Conservation (phyloP, 2,888 invertebrate genomes). For the Pogonocherus hispidulus region DNA sequence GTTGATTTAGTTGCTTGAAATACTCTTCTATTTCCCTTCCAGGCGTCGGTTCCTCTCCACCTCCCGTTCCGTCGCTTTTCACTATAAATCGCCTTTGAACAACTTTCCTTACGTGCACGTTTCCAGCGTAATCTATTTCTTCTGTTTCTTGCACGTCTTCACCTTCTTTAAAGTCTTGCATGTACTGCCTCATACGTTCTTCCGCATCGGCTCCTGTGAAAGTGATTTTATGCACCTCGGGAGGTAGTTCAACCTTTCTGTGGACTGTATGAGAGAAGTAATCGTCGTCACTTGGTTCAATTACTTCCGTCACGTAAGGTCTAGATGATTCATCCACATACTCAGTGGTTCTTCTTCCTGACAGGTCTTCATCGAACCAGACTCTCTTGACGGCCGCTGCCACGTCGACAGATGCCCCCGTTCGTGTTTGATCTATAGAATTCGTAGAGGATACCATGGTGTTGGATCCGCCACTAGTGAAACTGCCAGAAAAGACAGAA, state of each 20-base stretch:
- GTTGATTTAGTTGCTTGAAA: constrained; percentile 54
- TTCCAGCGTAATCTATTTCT: constrained; percentile 71
- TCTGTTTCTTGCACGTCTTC: constrained; percentile 71
- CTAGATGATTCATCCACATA: constrained; percentile 62
- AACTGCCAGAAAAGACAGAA: constrained; percentile 88
- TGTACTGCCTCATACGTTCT: constrained; percentile 69
- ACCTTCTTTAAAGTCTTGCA: constrained; percentile 70
- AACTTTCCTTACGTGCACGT: constrained; percentile 70
- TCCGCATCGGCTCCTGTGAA: constrained; percentile 72
- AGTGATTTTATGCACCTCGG: constrained; percentile 70
- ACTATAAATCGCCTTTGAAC: constrained; percentile 70
- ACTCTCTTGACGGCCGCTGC: constrained; percentile 67
- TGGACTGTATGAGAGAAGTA: constrained; percentile 69
- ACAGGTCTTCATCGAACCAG: constrained; percentile 69
- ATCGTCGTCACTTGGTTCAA: constrained; percentile 68
- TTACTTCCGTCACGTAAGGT: constrained; percentile 70
- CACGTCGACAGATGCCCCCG: constrained; percentile 69
- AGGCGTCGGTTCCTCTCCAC: constrained; percentile 48
- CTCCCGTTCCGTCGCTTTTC: constrained; percentile 54
- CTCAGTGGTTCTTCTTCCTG: constrained; percentile 60
- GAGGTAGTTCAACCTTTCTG: constrained; percentile 69
- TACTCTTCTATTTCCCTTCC: constrained; percentile 61
- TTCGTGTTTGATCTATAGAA: constrained; percentile 75
- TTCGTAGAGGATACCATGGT: constrained; percentile 86
- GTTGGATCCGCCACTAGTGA: constrained; percentile 87